Base-by-base conservation (phyloP, 2,113 vertebrate genomes). In the Phaethon lepturus region DNA sequence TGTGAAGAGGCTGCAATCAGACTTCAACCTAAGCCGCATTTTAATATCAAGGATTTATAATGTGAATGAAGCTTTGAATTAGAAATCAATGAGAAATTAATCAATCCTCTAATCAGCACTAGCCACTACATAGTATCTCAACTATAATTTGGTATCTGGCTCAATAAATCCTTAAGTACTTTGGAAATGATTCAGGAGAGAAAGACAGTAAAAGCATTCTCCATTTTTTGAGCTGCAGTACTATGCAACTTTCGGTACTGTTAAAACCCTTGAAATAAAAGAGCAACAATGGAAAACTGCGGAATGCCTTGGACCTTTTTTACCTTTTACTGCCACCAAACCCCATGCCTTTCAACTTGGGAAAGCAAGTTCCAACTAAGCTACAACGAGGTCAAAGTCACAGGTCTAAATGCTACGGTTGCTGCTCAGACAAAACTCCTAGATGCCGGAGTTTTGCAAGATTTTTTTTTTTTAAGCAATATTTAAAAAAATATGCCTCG, bases 341-440 rank as follows among this genome's bases (percentile, higher is more conserved):
- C 45, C 74, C 79, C 45, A 53, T 16, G 95, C 87, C 86, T 97
- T 98, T 96, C 91, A 97, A 91, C 93, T 88, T 95, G 95, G 97
- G 95, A 94, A 96, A 97, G 94, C 93, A 89, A 97, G 79, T 97
- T 97, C 94, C 95, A 89, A 40, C 95, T 80, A 88, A 75, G 97
- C 94, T 96, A 66, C 96, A 85, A 93, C 38, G 84, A 97, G 98
- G 96, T 97, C 97, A 96, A 96, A 97, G 90, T 90, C 97, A 86
- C 94, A 73, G 91, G 86, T 96, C 96, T 95, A 81, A 95, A 93
- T 7, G 90, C 85, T 82, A 17, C 63, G 67, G 74, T 7, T 71
- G 63, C 88, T 67, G 95, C 94, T 72, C 84, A 86, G n/a, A 49
- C 56, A 75, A n/a, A 93, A 62, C 84, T 82, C 89, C 55, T 12